Evolutionary conservation across 2,113 vertebrate species (phyloP).

Genomic region (Noctilio leporinus): DNA sequence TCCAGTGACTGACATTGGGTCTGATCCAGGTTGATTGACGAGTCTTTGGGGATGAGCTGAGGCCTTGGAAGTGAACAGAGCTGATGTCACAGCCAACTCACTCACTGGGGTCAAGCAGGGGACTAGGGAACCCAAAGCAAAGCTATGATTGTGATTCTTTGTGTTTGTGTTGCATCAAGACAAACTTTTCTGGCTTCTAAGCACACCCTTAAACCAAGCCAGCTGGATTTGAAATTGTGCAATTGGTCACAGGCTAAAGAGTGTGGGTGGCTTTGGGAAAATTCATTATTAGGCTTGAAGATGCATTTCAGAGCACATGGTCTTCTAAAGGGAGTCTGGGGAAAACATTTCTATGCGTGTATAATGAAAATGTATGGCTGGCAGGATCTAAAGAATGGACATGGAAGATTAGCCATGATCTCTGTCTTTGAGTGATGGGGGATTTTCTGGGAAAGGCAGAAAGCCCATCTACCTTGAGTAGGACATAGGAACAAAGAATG

Average conservation of each 20-base stretch:
- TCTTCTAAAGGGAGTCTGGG: background rate
- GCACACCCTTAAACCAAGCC: background rate
- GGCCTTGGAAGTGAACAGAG: slow-evolving; percentile 3
- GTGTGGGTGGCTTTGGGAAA: slow-evolving; percentile 2
- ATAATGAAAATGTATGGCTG: background rate
- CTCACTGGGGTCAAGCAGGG: background rate
- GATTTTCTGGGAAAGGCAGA: background rate
- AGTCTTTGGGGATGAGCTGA: background rate
- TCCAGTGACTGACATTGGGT: background rate
- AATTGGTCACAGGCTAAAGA: slow-evolving; percentile 49
- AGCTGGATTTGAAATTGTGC: slow-evolving; percentile 37
- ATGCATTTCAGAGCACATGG: slow-evolving; percentile 1
- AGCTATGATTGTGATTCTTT: background rate
- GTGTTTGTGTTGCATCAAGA: slow-evolving; percentile 32
- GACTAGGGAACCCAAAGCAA: background rate
- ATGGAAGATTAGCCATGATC: background rate
- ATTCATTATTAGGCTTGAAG: slow-evolving; percentile 14
- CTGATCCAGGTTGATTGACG: background rate
- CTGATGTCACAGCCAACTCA: slow-evolving; percentile 13
- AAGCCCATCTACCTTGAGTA: background rate
- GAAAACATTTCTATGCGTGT: slow-evolving; percentile 32
- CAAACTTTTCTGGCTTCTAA: background rate
- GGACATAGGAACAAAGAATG: background rate
- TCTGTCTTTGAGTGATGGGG: background rate
- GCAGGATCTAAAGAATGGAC: background rate